A percentile compares a stretch with the other conserved stretches of the same genome.
phyloP scores from a whole-genome alignment of 53 echinoderm and acorn worm species.

The Arbacia lixula region DNA sequence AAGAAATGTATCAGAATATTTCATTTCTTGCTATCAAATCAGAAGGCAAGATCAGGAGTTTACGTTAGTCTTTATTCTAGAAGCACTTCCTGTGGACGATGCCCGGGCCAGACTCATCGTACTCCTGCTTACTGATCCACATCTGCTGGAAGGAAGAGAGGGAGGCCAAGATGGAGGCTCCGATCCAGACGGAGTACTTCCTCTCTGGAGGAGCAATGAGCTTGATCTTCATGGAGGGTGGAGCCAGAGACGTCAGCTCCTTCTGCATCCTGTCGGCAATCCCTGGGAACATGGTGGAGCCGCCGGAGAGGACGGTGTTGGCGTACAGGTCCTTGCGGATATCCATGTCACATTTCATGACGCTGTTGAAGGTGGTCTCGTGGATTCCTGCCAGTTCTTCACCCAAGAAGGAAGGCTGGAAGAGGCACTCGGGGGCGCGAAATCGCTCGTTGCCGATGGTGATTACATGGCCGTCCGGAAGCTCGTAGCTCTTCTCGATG shows the following conservation, averaged over 20 bases:
- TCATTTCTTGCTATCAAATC: too few species aligned
- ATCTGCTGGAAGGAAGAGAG: constrained; percentile 90
- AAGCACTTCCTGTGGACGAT: too few species aligned
- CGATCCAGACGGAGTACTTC: constrained; percentile 83
- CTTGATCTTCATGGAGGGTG: constrained; percentile 73
- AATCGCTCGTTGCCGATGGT: constrained; percentile 80
- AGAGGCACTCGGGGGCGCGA: constrained; percentile 80
- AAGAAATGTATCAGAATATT: too few species aligned
- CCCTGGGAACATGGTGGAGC: constrained; percentile 85
- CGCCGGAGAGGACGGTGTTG: constrained; percentile 84
- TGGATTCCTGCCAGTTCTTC: too few species aligned
- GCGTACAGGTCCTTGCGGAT: constrained; percentile 80
- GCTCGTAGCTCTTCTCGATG: constrained; percentile 93
- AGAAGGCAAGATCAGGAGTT: too few species aligned
- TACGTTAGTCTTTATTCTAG: too few species aligned
- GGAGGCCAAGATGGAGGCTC: constrained; percentile 83
- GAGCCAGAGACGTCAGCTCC: constrained; percentile 77
- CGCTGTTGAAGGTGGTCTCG: too few species aligned
- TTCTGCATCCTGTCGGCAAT: constrained; percentile 85
- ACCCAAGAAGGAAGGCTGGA: too few species aligned
- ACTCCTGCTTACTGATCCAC: constrained; percentile 97
- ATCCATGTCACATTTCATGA: too few species aligned
- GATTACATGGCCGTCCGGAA: constrained; percentile 91
- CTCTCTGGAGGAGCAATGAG: constrained; percentile 75
- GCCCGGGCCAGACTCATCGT: too few species aligned